Conservation (phyloP, 2,113 vertebrate genomes). For the Dolichallabes microphthalmus region DNA sequence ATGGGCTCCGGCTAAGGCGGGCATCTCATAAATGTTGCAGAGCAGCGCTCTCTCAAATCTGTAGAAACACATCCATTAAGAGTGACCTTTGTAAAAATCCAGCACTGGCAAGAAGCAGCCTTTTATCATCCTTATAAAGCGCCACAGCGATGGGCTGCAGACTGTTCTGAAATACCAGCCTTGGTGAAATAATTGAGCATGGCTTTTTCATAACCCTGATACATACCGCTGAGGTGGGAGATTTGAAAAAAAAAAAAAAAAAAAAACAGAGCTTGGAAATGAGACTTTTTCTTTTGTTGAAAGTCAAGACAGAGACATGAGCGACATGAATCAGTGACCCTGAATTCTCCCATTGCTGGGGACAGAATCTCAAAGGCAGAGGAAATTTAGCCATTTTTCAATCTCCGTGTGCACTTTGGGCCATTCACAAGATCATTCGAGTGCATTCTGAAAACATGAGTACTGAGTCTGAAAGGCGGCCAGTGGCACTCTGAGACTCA, state of each 20-base stretch:
- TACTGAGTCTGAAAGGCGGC: constrained; percentile 7
- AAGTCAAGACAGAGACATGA: constrained; percentile 42
- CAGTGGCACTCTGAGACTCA: not conserved
- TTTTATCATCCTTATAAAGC: constrained; percentile 59
- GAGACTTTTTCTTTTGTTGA: constrained; percentile 39
- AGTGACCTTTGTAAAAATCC: constrained; percentile 60
- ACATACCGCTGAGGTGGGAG: constrained; percentile 22
- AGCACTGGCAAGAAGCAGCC: constrained; percentile 43
- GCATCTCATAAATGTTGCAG: constrained; percentile 57
- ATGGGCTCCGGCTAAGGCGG: constrained; percentile 35
- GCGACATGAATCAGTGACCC: constrained; percentile 47
- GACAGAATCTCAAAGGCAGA: constrained; percentile 30
- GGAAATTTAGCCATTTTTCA: constrained; percentile 34
- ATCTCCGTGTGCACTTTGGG: constrained; percentile 30
- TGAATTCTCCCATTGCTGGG: constrained; percentile 32
- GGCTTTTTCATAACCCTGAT: constrained; percentile 46
- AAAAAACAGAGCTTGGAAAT: constrained; percentile 36
- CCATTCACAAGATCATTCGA: constrained; percentile 35
- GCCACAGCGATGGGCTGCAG: constrained; percentile 42
- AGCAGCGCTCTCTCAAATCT: constrained; percentile 50
- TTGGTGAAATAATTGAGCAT: constrained; percentile 52
- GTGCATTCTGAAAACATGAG: constrained; percentile 30
- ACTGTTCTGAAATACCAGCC: constrained; percentile 47
- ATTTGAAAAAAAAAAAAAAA: constrained; percentile 10
- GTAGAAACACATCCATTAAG: constrained; percentile 57